A percentile compares a stretch with the other conserved stretches of the same genome.
These are phyloP conservation scores for Brachyistius frenatus DNA, from an alignment of 2,113 vertebrate species.

Conservation along the genomic window DNA sequence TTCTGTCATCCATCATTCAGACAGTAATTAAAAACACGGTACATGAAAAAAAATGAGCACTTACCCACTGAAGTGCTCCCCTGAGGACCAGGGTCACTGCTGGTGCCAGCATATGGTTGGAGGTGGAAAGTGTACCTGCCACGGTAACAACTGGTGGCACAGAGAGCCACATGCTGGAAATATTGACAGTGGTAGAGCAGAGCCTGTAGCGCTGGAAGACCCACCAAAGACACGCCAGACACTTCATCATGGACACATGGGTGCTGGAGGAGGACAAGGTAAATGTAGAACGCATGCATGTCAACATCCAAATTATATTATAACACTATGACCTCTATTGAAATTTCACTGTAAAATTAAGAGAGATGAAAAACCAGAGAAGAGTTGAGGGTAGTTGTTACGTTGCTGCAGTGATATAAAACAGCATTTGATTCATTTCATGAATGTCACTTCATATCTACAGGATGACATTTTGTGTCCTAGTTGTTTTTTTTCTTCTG, in stretches of 20 bases:
- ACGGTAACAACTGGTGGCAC: conserved; percentile 87
- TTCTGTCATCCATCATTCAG: neutral
- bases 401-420: neutral
- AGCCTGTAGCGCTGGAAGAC: conserved; percentile 91
- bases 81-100: conserved; percentile 7
- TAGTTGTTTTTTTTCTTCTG: neutral
- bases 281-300: neutral
- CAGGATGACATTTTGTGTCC: conserved; percentile 33
- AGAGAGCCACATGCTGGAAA: conserved; percentile 89
- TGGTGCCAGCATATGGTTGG: conserved; percentile 54
- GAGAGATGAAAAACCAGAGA: neutral
- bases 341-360: too few species aligned
- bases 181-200: conserved; percentile 92
- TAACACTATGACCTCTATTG: neutral
- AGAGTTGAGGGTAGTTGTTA: neutral
- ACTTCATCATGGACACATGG: conserved; percentile 94
- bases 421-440: conserved; percentile 25
- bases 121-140: conserved; percentile 86
- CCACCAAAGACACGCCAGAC: conserved; percentile 88
- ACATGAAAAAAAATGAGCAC: neutral
- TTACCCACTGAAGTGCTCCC: conserved; percentile 61
- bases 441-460: conserved; percentile 20
- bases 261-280: conserved; percentile 82
- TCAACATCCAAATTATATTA: neutral
- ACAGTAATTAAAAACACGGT: neutral